These are phyloP conservation scores for Pogoniulus pusillus DNA, from an alignment of 2,797 vertebrate genomes.

Conservation along the genomic window DNA sequence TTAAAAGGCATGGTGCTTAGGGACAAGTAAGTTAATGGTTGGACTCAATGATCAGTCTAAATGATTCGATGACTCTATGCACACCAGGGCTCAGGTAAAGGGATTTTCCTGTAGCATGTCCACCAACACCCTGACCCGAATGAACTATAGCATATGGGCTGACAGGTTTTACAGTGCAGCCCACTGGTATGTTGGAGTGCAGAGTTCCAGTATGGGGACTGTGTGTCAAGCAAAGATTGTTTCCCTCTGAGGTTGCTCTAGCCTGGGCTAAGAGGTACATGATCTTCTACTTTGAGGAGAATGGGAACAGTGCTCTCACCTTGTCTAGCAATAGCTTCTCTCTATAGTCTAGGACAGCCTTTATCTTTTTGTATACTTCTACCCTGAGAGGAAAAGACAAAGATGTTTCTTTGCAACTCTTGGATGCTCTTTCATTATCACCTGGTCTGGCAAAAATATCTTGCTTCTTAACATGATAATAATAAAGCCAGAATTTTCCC, in stretches of 20 bases:
- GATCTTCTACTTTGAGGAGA: neutral
- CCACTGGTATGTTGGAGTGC: neutral
- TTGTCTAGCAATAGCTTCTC: neutral
- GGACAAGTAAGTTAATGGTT: too few relatives aligned
- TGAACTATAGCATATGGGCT: neutral
- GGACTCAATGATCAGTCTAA: too few relatives aligned
- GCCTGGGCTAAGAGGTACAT: neutral
- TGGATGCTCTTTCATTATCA: neutral
- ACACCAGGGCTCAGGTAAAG: neutral
- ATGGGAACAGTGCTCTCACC: neutral
- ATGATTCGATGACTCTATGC: too few relatives aligned
- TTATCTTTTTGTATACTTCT: neutral
- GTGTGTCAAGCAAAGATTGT: neutral
- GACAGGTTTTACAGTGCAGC: neutral
- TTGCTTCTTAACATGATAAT: neutral
- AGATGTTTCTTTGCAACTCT: neutral
- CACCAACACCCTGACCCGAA: neutral
- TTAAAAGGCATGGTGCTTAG: too few relatives aligned
- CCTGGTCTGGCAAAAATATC: neutral
- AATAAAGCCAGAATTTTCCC: neutral
- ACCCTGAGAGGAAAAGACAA: neutral
- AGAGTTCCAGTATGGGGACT: neutral
- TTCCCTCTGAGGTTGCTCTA: neutral
- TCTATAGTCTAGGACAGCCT: neutral
- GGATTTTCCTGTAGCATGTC: rapidly evolving